A percentile compares a stretch with the other conserved stretches of the same genome.
Evolutionary conservation across 1,140 invertebrate genomes (phyloP).

Genomic region (Drosophila suzukii): DNA sequence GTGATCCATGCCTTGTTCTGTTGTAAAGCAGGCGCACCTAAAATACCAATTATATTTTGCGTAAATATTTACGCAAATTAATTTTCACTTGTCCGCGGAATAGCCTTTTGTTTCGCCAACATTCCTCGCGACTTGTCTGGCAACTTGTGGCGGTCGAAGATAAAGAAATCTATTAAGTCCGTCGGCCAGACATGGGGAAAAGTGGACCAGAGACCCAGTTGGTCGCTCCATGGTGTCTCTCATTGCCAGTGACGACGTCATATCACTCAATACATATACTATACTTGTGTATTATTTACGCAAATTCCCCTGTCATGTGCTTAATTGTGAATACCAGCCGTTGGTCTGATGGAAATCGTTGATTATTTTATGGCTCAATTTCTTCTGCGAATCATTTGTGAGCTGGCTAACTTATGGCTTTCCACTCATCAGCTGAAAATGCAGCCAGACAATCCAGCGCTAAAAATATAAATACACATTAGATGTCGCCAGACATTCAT

Average conservation of each 20-base stretch:
- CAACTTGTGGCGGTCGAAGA: constrained; percentile 34
- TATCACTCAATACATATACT: neutral
- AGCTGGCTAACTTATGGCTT: constrained; percentile 18
- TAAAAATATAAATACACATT: constrained; percentile 65
- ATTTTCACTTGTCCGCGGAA: constrained; percentile 49
- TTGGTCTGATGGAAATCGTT: constrained; percentile 11
- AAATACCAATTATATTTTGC: constrained; percentile 63
- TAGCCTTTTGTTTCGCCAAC: constrained; percentile 42
- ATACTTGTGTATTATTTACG: constrained; percentile 27
- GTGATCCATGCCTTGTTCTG: constrained; percentile 32
- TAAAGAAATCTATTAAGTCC: constrained; percentile 56
- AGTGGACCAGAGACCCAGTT: constrained; percentile 60
- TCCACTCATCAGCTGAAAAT: constrained; percentile 4
- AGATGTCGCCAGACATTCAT: constrained; percentile 60
- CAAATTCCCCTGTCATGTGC: constrained; percentile 54
- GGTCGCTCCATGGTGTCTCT: constrained; percentile 25
- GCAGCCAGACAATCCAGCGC: constrained; percentile 12
- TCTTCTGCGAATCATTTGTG: constrained; percentile 46
- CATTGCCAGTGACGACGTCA: constrained; percentile 57
- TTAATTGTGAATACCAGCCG: constrained; percentile 44
- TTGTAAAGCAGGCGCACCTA: constrained; percentile 50
- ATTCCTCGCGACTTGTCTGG: constrained; percentile 21
- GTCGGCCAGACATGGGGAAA: constrained; percentile 31
- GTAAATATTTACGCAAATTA: constrained; percentile 77
- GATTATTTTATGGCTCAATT: constrained; percentile 54